phyloP scores from a whole-genome alignment of 2,113 vertebrate species.

The Bombycilla garrulus region DNA sequence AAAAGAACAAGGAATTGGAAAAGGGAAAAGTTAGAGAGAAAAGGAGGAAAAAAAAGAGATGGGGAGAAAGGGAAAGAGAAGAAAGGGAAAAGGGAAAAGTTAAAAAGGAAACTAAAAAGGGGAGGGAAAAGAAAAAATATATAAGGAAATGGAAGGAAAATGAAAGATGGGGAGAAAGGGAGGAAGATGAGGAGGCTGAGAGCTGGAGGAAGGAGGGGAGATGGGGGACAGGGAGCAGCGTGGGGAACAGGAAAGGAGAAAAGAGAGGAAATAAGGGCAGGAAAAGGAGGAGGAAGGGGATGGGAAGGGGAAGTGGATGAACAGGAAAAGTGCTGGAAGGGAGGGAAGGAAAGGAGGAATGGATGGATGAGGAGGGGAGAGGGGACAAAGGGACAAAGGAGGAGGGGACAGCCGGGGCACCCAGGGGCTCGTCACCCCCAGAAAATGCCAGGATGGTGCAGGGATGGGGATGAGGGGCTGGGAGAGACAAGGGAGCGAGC shows the following conservation, averaged over 20 bases:
- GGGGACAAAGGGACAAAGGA: background rate
- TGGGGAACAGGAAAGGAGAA: background rate
- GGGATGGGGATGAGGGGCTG: background rate
- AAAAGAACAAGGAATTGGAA: too few relatives aligned
- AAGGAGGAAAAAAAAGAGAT: background rate
- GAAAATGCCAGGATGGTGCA: background rate
- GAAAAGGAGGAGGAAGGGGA: background rate
- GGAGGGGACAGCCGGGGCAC: too few relatives aligned
- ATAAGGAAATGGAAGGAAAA: background rate
- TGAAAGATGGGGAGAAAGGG: background rate
- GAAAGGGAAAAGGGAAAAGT: background rate
- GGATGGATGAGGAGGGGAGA: background rate
- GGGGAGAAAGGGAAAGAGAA: background rate
- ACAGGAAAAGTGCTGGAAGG: background rate
- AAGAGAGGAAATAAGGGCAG: background rate
- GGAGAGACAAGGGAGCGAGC: background rate
- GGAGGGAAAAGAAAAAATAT: background rate
- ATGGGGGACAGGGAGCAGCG: background rate
- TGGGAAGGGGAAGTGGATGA: background rate
- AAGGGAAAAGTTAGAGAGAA: too few relatives aligned
- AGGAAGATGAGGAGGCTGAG: background rate
- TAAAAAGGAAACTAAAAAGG: background rate
- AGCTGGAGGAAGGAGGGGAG: background rate
- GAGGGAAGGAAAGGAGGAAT: background rate
- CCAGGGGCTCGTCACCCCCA: background rate